Conservation (phyloP, 1,140 invertebrate genomes). For the Aphelinus certus region DNA sequence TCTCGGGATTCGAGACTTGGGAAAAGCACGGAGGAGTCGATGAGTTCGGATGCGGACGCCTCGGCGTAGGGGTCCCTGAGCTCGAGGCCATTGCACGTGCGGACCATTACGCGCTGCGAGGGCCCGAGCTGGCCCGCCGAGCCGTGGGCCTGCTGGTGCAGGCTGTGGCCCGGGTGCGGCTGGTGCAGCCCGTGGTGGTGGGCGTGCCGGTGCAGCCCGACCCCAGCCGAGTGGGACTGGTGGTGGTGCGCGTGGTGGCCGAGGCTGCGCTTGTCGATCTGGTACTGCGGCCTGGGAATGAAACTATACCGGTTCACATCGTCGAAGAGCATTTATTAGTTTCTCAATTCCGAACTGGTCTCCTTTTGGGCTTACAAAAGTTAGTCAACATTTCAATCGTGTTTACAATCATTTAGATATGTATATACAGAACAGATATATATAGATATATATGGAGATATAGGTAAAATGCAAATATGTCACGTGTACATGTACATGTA, state of each 20-base stretch:
- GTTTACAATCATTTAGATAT: too few species aligned
- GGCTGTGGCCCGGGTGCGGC: neutral
- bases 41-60: slow-evolving; percentile 63
- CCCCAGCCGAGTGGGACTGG: neutral
- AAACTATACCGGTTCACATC: slow-evolving; percentile 30
- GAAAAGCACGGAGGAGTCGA: slow-evolving; percentile 67
- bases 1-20: slow-evolving; percentile 69
- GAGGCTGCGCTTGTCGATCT: slow-evolving; percentile 71
- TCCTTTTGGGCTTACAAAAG: neutral
- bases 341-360: slow-evolving; percentile 22
- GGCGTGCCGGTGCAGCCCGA: neutral
- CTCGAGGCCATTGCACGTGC: slow-evolving; percentile 84
- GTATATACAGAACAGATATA: too few species aligned
- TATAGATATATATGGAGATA: too few species aligned
- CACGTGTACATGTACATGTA: too few species aligned
- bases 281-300: slow-evolving; percentile 79
- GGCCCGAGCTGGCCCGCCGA: slow-evolving; percentile 41
- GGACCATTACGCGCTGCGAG: slow-evolving; percentile 74
- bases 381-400: too few species aligned
- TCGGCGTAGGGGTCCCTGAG: slow-evolving; percentile 72
- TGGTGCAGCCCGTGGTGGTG: neutral
- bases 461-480: too few species aligned
- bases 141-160: neutral
- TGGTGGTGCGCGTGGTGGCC: neutral
- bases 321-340: slow-evolving; percentile 29